Conservation (phyloP, 2,888 invertebrate species). For the Cerceris rybyensis region DNA sequence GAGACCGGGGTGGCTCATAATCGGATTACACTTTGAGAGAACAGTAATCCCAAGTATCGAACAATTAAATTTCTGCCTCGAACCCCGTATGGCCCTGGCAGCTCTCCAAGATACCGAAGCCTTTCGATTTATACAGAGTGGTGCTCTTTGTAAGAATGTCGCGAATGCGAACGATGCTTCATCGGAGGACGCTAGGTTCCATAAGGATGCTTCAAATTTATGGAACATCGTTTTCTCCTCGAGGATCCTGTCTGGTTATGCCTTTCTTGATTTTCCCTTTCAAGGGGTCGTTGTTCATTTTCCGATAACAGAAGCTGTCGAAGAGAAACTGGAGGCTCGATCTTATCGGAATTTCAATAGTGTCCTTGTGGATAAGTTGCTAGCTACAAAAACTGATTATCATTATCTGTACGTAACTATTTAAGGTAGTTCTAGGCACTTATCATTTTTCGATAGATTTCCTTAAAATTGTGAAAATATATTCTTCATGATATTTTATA, state of each 20-base stretch:
- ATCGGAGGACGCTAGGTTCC: slow-evolving; percentile 11
- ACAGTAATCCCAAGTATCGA: slow-evolving; percentile 55
- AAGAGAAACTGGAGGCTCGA: slow-evolving; percentile 40
- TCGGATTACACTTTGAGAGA: slow-evolving; percentile 63
- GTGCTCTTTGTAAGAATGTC: slow-evolving; percentile 3
- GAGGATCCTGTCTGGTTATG: slow-evolving; percentile 7
- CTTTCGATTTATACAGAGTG: slow-evolving; percentile 32
- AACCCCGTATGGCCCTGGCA: slow-evolving; percentile 57
- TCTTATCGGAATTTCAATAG: slow-evolving; percentile 51
- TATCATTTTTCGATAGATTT: no score
- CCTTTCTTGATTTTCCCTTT: slow-evolving; percentile 14
- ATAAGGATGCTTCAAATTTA: slow-evolving; percentile 32
- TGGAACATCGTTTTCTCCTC: slow-evolving; percentile 22
- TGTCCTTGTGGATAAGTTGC: not conserved
- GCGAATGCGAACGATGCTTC: slow-evolving; percentile 26
- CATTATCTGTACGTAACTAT: no score
- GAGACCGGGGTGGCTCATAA: slow-evolving; percentile 53
- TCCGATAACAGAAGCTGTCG: slow-evolving; percentile 25
- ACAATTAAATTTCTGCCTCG: slow-evolving; percentile 64
- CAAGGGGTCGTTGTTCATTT: slow-evolving; percentile 30
- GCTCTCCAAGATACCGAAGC: slow-evolving; percentile 41
- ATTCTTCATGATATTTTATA: no score
- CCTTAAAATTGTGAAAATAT: no score
- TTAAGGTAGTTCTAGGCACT: no score
- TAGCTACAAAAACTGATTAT: no score